Evolutionary conservation across 1,140 invertebrate species (phyloP), one percentile per base, ranked within the genome.

Genomic region (Cotesia vestalis): DNA sequence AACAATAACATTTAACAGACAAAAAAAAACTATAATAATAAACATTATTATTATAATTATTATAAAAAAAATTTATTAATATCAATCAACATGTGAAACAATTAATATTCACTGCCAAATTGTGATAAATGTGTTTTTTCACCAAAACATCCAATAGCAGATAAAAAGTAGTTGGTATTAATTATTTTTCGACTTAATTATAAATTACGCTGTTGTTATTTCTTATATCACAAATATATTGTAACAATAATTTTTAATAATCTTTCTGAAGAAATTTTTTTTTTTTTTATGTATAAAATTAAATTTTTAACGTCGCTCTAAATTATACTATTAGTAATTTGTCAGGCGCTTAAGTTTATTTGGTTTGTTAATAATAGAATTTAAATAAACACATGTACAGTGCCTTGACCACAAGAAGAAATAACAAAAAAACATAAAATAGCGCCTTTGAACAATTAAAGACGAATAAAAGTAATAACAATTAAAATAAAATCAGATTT

Each of bases 101-200:
- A 11, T 61, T 79, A 83, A 46, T 77, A 75, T 85, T 84, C 84
- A 86, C 84, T 85, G 84, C 84, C 84, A 86, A 84, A 84, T 83
- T 86, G 84, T 86, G 84, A 85, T 85, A 85, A 73, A 81, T 71
- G 75, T 77, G 76, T 66, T 72, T 59, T 66, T 79, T 80, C 80
- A 79, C 34, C 20, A 62, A 64, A 66, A 62, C 51, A 57, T 55
- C n/a, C 5, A 59, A 68, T n/a, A 78, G 27, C 27, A 27, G 27
- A 27, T 27, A 27, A 27, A 27, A 27, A 27, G 1, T 27, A 27
- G 27, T 27, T 1, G 27, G 27, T 27, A 27, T 27, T 27, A 27
- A 27, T 27, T 27, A 27, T 27, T 27, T 27, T 27, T 27, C 3
- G 27, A 27, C 27, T 27, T 27, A 27, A 27, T 27, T 27, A 27